A percentile compares a stretch with the other conserved stretches of the same genome.
Evolutionary conservation across 92 coral and sea anemone species (phyloP).

Genomic region (Micromussa lordhowensis): DNA sequence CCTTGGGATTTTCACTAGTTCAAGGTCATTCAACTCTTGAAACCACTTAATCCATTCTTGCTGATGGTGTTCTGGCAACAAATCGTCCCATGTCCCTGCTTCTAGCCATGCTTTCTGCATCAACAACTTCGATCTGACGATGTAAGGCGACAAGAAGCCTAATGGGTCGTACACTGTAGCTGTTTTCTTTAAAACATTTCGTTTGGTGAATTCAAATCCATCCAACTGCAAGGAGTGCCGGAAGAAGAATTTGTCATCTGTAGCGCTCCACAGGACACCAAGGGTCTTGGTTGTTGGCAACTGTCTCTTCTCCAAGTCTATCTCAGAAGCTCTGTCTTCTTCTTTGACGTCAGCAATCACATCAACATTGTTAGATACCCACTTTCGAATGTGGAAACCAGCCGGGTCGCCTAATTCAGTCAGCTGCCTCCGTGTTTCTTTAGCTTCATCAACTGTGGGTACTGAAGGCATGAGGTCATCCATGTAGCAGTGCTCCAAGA

Average conservation of each 20-base stretch:
- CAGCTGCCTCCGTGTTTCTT: conserved; percentile 28
- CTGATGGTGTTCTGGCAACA: conserved; percentile 25
- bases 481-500: conserved; percentile 54
- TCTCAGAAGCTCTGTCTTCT: conserved; percentile 32
- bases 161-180: conserved; percentile 47
- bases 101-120: conserved; percentile 54
- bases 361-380: conserved; percentile 28
- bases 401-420: conserved; percentile 26
- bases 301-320: conserved; percentile 27
- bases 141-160: conserved; percentile 18
- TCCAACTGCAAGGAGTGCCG: conserved; percentile 35
- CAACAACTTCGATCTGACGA: conserved; percentile 22
- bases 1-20: conserved; percentile 40
- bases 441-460: conserved; percentile 24
- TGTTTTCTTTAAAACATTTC: conserved; percentile 37
- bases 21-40: conserved; percentile 23
- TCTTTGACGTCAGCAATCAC: conserved; percentile 9
- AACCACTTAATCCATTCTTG: conserved; percentile 35
- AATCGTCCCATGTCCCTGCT: conserved; percentile 40
- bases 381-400: conserved; percentile 34
- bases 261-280: conserved; percentile 41
- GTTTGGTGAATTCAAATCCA: conserved; percentile 35
- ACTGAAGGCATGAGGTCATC: conserved; percentile 65
- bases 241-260: conserved; percentile 46
- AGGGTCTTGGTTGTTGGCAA: conserved; percentile 47